These are phyloP conservation scores for Myiagra hebetior DNA, from an alignment of 2,113 vertebrate species.

Conservation along the genomic window DNA sequence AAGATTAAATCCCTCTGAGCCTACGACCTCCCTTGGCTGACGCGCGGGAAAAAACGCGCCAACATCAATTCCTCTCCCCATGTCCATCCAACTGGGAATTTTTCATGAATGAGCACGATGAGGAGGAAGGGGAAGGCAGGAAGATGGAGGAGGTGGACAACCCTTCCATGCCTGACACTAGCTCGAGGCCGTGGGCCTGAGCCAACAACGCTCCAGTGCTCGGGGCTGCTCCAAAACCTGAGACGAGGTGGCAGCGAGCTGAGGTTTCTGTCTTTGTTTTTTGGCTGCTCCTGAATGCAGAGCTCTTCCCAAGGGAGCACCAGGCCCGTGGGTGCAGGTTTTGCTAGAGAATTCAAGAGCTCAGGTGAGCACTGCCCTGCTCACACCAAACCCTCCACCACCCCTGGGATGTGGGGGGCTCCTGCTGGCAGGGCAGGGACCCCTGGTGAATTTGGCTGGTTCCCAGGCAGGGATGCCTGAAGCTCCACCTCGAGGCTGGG, in stretches of 20 bases:
- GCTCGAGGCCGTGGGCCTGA: background rate
- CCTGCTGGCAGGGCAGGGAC: background rate
- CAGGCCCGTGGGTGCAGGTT: background rate
- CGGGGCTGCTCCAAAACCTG: background rate
- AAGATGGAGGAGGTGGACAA: background rate
- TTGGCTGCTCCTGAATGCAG: background rate
- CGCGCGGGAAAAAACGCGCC: background rate
- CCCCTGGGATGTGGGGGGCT: background rate
- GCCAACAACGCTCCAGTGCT: background rate
- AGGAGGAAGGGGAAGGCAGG: background rate
- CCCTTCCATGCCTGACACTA: background rate
- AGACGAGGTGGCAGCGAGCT: fast-evolving
- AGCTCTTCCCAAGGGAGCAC: background rate
- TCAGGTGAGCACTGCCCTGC: background rate
- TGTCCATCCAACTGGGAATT: background rate
- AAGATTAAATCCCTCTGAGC: background rate
- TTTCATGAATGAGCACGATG: constrained; percentile 37
- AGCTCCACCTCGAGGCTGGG: background rate
- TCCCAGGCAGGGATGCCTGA: background rate
- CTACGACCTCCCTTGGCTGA: background rate
- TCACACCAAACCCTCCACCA: background rate
- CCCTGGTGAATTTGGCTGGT: background rate
- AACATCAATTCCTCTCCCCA: background rate
- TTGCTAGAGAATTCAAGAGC: background rate
- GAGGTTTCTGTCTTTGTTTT: background rate